A percentile compares a stretch with the other conserved stretches of the same genome.
Conservation (phyloP, 2,797 vertebrate genomes). For the Neosalanx taihuensis region DNA sequence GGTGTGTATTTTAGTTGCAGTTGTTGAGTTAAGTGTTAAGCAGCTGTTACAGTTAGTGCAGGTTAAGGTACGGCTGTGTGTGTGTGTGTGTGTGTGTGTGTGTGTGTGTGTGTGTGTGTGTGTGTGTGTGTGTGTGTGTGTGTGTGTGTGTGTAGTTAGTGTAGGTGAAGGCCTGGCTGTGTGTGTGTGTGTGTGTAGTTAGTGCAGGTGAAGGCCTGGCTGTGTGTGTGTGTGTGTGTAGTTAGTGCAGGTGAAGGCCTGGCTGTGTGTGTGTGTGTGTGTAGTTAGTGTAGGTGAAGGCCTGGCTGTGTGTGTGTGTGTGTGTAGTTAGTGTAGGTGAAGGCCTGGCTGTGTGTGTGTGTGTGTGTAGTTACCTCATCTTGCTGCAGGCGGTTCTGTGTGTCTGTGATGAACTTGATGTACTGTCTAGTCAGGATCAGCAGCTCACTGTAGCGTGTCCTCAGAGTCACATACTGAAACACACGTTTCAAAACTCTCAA, state of each 20-base stretch:
- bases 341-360: conserved; percentile 19
- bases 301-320: not conserved
- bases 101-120: not conserved
- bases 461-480: conserved; percentile 86
- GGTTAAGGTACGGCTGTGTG: conserved; percentile 16
- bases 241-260: not conserved
- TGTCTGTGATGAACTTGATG: conserved; percentile 87
- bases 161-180: not conserved
- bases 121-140: not conserved
- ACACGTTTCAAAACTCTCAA: not conserved
- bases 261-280: not conserved
- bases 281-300: not conserved
- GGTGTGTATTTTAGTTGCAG: not conserved
- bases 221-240: not conserved
- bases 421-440: conserved; percentile 89
- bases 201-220: not conserved
- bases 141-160: not conserved
- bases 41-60: not conserved
- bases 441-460: conserved; percentile 90
- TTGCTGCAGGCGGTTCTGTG: conserved; percentile 82
- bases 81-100: not conserved
- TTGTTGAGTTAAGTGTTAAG: not conserved
- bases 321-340: conserved; percentile 3
- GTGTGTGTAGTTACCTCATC: conserved; percentile 80
- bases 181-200: not conserved